Percentiles rank a stretch among this genome's conserved stretches.
Evolutionary conservation across 1,140 invertebrate genomes (phyloP).

Genomic region (Heterodera schachtii): DNA sequence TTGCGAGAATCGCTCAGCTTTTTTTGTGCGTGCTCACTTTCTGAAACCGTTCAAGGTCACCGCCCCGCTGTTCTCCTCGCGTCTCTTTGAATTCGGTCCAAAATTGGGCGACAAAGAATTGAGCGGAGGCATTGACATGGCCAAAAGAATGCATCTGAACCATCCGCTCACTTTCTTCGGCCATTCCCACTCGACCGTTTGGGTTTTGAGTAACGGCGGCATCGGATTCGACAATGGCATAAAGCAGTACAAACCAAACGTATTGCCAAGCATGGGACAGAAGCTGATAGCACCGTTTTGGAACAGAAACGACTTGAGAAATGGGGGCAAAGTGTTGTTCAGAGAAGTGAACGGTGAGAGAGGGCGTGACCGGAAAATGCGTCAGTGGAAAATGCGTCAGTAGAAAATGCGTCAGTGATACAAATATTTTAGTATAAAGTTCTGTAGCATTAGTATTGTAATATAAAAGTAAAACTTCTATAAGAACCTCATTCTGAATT

Average conservation of each 20-base stretch:
- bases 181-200: conserved; percentile 53
- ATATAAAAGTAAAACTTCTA: no score
- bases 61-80: conserved; percentile 61
- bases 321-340: conserved; percentile 62
- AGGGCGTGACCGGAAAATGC: no score
- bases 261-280: conserved; percentile 48
- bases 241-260: conserved; percentile 53
- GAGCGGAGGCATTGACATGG: conserved; percentile 49
- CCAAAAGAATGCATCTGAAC: conserved; percentile 54
- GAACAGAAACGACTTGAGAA: conserved; percentile 63
- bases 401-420: no score
- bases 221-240: conserved; percentile 61
- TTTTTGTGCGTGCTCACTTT: no score
- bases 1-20: no score
- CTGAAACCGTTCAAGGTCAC: conserved; percentile 56
- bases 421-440: no score
- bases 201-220: conserved; percentile 61
- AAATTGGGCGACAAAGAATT: conserved; percentile 56
- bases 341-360: conserved; percentile 47
- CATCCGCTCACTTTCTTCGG: conserved; percentile 61
- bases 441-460: no score
- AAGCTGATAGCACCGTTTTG: conserved; percentile 63
- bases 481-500: no score
- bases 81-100: conserved; percentile 64
- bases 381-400: no score